Percentiles rank a stretch among this genome's conserved stretches.
Evolutionary conservation across 2,797 vertebrate species (phyloP).

Genomic region (Poeciliopsis gracilis): DNA sequence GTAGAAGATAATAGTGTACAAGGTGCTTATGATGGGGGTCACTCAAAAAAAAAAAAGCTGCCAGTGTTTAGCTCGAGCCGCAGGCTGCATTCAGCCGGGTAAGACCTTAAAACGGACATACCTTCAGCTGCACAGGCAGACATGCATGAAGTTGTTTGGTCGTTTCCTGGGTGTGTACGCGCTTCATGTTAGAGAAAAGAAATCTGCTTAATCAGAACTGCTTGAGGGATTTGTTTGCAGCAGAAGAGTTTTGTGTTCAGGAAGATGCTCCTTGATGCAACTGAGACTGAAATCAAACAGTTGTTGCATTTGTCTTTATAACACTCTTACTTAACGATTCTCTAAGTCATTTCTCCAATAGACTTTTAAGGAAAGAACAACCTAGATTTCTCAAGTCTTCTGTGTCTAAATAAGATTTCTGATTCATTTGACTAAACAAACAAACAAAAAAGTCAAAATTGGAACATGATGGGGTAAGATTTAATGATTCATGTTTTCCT

Average conservation of each 20-base stretch:
- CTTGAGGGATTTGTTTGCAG: not conserved
- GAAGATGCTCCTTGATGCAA: conserved; percentile 2
- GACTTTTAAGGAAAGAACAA: not conserved
- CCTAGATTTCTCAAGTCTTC: not conserved
- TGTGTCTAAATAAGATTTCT: not conserved
- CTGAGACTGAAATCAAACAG: not conserved
- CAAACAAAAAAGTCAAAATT: not conserved
- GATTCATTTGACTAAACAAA: not conserved
- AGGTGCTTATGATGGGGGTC: not conserved
- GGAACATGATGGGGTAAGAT: not conserved
- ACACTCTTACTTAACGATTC: not conserved
- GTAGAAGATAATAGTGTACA: too few relatives aligned
- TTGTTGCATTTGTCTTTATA: not conserved
- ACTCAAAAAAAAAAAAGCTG: not conserved
- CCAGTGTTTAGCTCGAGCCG: not conserved
- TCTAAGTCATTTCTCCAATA: not conserved
- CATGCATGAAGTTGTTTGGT: conserved; percentile 7
- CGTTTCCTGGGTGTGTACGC: not conserved
- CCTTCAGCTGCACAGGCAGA: conserved; percentile 5
- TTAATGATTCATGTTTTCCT: not conserved
- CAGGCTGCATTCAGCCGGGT: not conserved
- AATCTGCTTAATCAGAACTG: not conserved
- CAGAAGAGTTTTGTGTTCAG: not conserved
- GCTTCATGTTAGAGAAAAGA: conserved; percentile 10
- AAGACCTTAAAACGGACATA: not conserved